Percentiles rank a stretch among this genome's conserved stretches.
These are phyloP conservation scores for Tetragonula clypearis DNA, from an alignment of 1,140 invertebrate species.

Conservation along the genomic window DNA sequence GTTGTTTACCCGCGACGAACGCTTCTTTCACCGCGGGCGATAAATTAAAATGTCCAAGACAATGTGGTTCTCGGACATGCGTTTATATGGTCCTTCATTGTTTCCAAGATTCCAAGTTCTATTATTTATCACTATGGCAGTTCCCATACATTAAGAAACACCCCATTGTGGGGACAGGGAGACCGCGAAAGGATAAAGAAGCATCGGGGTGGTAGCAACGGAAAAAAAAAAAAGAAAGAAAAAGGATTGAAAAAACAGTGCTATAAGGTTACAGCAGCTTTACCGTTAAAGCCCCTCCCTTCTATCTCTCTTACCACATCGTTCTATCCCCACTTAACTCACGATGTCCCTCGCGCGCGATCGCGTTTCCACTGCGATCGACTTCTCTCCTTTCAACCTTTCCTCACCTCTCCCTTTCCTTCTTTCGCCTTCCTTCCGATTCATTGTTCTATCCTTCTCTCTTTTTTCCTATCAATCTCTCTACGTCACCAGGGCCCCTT, in stretches of 20 bases:
- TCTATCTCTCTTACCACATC: slow-evolving; percentile 49
- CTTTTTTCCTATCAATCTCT: slow-evolving; percentile 67
- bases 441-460: slow-evolving; percentile 55
- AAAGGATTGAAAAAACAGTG: slow-evolving; percentile 40
- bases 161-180: background rate
- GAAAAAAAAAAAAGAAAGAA: slow-evolving; percentile 14
- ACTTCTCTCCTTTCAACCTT: slow-evolving; percentile 46
- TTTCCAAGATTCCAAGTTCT: background rate
- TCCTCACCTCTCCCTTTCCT: slow-evolving; percentile 28
- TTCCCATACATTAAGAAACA: background rate
- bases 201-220: slow-evolving; percentile 9
- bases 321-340: slow-evolving; percentile 22
- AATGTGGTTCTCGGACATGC: background rate
- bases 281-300: slow-evolving; percentile 75
- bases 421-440: slow-evolving; percentile 40
- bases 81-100: background rate
- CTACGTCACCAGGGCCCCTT: slow-evolving; percentile 66
- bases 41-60: background rate
- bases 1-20: background rate
- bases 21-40: background rate
- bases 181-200: slow-evolving; percentile 28
- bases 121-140: background rate
- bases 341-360: slow-evolving; percentile 55
- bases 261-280: slow-evolving; percentile 77
- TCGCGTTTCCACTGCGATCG: slow-evolving; percentile 67